Evolutionary conservation across 2,113 vertebrate species (phyloP).

Genomic region (Erpornis zantholeuca): DNA sequence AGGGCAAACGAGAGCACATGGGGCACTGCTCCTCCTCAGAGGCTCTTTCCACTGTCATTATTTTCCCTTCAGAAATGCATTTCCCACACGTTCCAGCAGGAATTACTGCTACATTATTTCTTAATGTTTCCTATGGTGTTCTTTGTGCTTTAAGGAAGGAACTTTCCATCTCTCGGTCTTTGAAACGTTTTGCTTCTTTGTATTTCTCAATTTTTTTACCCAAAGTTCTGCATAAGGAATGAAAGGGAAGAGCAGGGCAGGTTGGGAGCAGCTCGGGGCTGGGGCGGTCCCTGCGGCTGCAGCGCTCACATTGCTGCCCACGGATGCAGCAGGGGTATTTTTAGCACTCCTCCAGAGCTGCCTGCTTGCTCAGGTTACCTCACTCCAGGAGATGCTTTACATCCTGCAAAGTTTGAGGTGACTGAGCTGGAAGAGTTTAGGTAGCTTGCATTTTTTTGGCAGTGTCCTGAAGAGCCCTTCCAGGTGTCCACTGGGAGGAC

Average conservation of each 20-base stretch:
- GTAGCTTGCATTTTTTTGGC: neutral
- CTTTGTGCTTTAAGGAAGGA: neutral
- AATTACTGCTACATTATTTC: neutral
- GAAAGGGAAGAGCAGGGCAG: neutral
- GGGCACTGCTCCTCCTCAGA: neutral
- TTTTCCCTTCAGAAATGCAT: constrained; percentile 15
- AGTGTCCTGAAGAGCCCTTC: neutral
- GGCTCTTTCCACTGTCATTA: neutral
- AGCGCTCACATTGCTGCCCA: neutral
- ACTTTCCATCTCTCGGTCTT: neutral
- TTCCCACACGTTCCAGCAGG: neutral
- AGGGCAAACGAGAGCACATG: neutral
- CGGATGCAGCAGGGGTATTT: constrained; percentile 10
- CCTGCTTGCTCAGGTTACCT: constrained; percentile 21
- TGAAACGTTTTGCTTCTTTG: neutral
- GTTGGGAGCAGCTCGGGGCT: neutral
- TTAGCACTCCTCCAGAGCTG: neutral
- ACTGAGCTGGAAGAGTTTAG: neutral
- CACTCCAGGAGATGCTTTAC: neutral
- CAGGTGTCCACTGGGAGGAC: neutral
- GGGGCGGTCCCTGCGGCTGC: neutral
- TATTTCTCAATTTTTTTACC: neutral
- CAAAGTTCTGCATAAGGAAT: neutral
- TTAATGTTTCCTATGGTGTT: neutral
- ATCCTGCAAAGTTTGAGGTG: neutral